A percentile compares a stretch with the other conserved stretches of the same genome.
Evolutionary conservation across 1,140 invertebrate genomes (phyloP).

Genomic region (Zaprionus capensis): DNA sequence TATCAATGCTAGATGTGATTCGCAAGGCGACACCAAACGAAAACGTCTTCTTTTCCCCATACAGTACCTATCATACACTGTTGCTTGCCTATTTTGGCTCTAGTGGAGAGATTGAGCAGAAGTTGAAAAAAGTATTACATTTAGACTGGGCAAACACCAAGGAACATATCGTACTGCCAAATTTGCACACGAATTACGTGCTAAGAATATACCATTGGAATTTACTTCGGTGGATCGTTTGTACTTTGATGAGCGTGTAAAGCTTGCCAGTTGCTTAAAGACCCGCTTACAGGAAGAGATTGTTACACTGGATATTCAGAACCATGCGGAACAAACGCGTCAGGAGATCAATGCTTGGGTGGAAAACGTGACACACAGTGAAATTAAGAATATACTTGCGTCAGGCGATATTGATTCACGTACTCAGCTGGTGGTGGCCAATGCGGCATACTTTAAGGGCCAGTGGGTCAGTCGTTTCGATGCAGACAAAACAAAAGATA

Average conservation of each 20-base stretch:
- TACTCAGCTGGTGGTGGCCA: constrained; percentile 92
- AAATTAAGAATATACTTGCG: constrained; percentile 91
- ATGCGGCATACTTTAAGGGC: constrained; percentile 96
- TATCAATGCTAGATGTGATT: constrained; percentile 88
- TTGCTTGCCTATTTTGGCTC: constrained; percentile 92
- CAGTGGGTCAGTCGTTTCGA: constrained; percentile 90
- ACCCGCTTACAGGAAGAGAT: constrained; percentile 89
- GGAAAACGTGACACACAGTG: constrained; percentile 89
- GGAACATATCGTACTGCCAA: constrained; percentile 88
- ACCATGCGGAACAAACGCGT: constrained; percentile 86
- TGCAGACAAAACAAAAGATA: constrained; percentile 85
- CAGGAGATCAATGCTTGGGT: constrained; percentile 93
- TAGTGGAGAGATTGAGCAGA: constrained; percentile 88
- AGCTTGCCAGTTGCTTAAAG: constrained; percentile 87
- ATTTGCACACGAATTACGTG: constrained; percentile 84
- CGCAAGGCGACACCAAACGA: constrained; percentile 87
- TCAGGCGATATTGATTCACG: constrained; percentile 86
- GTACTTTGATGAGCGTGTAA: constrained; percentile 86
- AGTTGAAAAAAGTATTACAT: constrained; percentile 87
- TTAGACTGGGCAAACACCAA: constrained; percentile 86
- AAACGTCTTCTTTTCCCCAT: constrained; percentile 94
- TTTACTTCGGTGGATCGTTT: constrained; percentile 91
- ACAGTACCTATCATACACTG: constrained; percentile 93
- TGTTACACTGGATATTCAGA: constrained; percentile 87
- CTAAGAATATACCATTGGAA: constrained; percentile 87